These are phyloP conservation scores for Drosophila nigricruria DNA, from an alignment of 2,888 invertebrate genomes.

Conservation along the genomic window DNA sequence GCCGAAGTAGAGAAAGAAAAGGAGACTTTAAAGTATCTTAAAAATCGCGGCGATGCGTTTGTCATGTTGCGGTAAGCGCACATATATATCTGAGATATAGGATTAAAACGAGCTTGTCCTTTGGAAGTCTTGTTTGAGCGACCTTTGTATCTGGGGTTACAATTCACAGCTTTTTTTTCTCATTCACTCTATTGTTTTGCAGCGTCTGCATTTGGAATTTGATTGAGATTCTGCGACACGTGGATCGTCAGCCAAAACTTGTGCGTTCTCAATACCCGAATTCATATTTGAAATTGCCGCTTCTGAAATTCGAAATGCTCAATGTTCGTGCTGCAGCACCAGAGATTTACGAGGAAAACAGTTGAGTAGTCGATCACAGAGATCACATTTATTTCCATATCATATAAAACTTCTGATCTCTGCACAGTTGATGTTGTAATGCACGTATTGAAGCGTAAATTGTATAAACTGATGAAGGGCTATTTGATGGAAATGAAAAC, in stretches of 20 bases:
- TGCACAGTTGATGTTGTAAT: constrained; percentile 74
- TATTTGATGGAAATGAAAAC: constrained; percentile 59
- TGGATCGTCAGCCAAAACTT: constrained; percentile 69
- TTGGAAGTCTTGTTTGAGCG: too few species aligned
- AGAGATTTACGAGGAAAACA: constrained; percentile 78
- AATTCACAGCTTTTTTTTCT: too few species aligned
- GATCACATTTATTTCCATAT: not conserved
- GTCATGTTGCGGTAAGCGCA: constrained; percentile 76
- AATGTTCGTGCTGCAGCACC: constrained; percentile 81
- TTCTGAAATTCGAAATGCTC: constrained; percentile 82
- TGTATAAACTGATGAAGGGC: constrained; percentile 71
- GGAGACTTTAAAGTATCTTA: constrained; percentile 61
- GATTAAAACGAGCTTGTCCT: too few species aligned
- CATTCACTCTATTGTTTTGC: not conserved
- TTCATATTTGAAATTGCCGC: constrained; percentile 80
- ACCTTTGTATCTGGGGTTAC: not conserved
- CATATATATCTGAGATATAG: not conserved
- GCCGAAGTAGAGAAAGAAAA: constrained; percentile 59
- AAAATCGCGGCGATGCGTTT: constrained; percentile 76
- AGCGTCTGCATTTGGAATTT: constrained; percentile 81
- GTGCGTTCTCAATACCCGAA: constrained; percentile 78
- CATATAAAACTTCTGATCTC: not conserved
- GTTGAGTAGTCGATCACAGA: constrained; percentile 55
- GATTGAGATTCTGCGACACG: constrained; percentile 80
- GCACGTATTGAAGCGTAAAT: constrained; percentile 73